Percentiles rank a stretch among this genome's conserved stretches.
phyloP scores from a whole-genome alignment of 2,888 invertebrate genomes.

The Drosophila nr. medialis region DNA sequence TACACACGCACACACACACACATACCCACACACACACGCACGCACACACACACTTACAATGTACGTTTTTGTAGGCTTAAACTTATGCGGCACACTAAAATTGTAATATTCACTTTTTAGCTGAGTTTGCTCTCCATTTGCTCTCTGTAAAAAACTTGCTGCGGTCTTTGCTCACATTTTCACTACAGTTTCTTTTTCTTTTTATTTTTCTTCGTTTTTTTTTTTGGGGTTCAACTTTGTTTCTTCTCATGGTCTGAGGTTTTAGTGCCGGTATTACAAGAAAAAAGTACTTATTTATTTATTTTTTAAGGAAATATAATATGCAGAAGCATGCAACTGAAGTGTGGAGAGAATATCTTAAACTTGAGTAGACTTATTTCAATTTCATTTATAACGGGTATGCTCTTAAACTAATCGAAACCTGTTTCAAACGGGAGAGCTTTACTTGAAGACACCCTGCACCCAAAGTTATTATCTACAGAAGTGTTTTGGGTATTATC shows the following conservation, averaged over 20 bases:
- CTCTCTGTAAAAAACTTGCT: constrained; percentile 60
- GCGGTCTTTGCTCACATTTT: constrained; percentile 53
- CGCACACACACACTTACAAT: constrained; percentile 13
- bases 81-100: constrained; percentile 65
- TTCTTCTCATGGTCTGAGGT: constrained; percentile 43
- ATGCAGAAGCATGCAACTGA: neutral
- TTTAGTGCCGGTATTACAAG: constrained; percentile 1
- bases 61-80: constrained; percentile 46
- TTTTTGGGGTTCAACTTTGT: constrained; percentile 41
- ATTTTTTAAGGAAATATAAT: neutral
- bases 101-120: constrained; percentile 75
- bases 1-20: constrained; percentile 30
- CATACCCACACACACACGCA: constrained; percentile 13
- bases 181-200: constrained; percentile 3
- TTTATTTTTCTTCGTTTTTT: neutral
- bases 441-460: too few relatives aligned
- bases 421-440: too few relatives aligned
- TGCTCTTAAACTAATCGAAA: neutral
- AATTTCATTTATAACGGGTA: neutral
- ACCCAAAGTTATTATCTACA: too few relatives aligned
- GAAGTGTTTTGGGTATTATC: too few relatives aligned
- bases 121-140: constrained; percentile 28
- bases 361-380: neutral
- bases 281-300: neutral
- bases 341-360: neutral